Evolutionary conservation across 2,888 invertebrate genomes (phyloP), one percentile per base, ranked within the genome.

Genomic region (Autographa gamma): DNA sequence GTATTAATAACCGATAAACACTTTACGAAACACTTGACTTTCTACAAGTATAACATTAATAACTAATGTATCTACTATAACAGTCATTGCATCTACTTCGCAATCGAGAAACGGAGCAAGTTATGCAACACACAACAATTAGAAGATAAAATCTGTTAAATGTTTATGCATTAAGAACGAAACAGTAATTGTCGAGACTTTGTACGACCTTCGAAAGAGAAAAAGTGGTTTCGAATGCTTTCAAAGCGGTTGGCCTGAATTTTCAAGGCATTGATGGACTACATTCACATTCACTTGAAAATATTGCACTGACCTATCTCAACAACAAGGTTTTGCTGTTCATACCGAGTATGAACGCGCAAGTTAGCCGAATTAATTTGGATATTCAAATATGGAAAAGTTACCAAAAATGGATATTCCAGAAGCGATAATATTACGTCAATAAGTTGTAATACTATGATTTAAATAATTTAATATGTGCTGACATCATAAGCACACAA

Each of bases 201-300:
- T 65, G 75, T 60, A n/a, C 43, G 65, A 67, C 77, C 77, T 77
- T 79, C 65, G 60, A 60, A 43, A 43, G 16, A 14, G 14, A 56
- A 1, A 59, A 79, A 79, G 80, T 63, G 43, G 77, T 76, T 79
- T 63, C 60, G 34, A 79, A 58, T 64, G 71, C 65, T 63, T 66
- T 67, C 62, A 16, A 54, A 34, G 41, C 75, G 62, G 34, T 71
- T 76, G 71, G 80, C 76, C 32, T 79, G 63, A 71, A 76, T 58
- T 64, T 60, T 38, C 66, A 43, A 63, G 56, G 32, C 11, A 48
- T 56, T 48, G 41, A 64, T 54, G 32, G 18, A 56, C 48, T 13
- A 18, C 6, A 61, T 31, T 56, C 6, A 43, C 60, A 34, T 48
- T 38, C 16, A 54, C 54, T 18, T 31, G 13, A 67, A 32, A n/a